Base-by-base conservation (phyloP, 2,113 vertebrate species). In the Rhadina sibilatrix region DNA sequence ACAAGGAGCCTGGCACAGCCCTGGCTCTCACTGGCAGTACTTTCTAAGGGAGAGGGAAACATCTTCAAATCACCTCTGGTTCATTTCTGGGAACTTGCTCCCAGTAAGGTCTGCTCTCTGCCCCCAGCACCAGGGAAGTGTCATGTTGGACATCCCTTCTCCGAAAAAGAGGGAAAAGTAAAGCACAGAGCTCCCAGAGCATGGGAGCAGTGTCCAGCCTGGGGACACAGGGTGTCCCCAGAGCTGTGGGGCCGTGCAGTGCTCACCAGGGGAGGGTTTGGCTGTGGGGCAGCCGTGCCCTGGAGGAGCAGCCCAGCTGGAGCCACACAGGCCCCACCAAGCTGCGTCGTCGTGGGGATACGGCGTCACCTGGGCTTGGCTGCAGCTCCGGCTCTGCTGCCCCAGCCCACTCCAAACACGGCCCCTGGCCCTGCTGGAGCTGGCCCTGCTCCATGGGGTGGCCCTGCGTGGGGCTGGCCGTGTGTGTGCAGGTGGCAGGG, bases 311-410 rank as follows among this genome's bases (percentile, higher is more conserved):
- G 64, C 82, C 6, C 66, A 7, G 52, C 33, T 75, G 0, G 0
- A 18, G 38, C 56, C 65, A 30, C 16, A 2, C 50, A 1, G 24
- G 1, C 42, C 42, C 66, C 1, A 0, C 19, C 3, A 2, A 15
- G 37, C 60, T 1, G 24, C 4, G 1, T 18, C 3, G 1, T 35
- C 38, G 54, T 15, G 2, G 3, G 69, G 17, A 15, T 7, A 0
- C 2, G 0, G 54, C 0, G 1, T 2, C 4, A 5, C 57, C 69
- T 7, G 9, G 16, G 63, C 74, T 77, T 0, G 9, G 54, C 64
- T 28, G 56, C 15, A 0, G 12, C 80, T 15, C 20, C 0, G 1
- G 19, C 50, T 11, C 80, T 37, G 76, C 57, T 23, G 52, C 25
- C 57, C 46, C 75, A 25, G 27, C 70, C 12, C 0, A 0, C 22